Evolutionary conservation across 2,888 invertebrate genomes (phyloP).

Genomic region (Archips crataeganus): DNA sequence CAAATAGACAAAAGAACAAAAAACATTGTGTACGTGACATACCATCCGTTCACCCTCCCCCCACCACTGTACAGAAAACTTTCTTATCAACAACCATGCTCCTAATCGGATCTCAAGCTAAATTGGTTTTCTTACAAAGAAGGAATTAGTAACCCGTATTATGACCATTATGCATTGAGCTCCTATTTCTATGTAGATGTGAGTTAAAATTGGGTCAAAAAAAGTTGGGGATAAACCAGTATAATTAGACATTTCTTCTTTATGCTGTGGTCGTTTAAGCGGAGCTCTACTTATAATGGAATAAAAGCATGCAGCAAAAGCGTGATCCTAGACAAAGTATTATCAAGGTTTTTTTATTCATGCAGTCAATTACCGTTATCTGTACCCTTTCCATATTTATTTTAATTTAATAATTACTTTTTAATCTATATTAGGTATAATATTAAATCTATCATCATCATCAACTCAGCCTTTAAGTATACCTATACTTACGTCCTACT

Average conservation of each 20-base stretch:
- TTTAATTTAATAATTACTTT: not conserved
- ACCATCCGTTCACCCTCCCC: conserved; percentile 3
- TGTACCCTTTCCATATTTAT: not conserved
- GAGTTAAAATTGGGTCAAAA: not conserved
- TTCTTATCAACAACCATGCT: not conserved
- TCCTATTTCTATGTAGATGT: not conserved
- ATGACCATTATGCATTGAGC: not conserved
- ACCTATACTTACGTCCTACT: no score
- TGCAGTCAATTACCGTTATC: not conserved
- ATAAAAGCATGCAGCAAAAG: not conserved
- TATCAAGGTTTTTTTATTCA: not conserved
- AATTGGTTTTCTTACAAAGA: not conserved
- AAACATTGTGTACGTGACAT: conserved; percentile 36
- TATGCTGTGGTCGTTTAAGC: no score
- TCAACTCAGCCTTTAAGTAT: no score
- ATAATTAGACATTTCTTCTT: not conserved
- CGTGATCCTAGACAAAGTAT: not conserved
- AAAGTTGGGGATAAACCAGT: not conserved
- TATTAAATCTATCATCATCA: no score
- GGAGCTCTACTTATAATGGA: not conserved
- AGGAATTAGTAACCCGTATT: not conserved
- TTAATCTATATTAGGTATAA: not conserved
- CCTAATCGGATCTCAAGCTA: not conserved
- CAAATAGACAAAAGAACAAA: not conserved
- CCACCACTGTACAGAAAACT: not conserved